These are phyloP conservation scores for Geophilus truncorum DNA, from an alignment of 2,888 invertebrate species.

Conservation along the genomic window DNA sequence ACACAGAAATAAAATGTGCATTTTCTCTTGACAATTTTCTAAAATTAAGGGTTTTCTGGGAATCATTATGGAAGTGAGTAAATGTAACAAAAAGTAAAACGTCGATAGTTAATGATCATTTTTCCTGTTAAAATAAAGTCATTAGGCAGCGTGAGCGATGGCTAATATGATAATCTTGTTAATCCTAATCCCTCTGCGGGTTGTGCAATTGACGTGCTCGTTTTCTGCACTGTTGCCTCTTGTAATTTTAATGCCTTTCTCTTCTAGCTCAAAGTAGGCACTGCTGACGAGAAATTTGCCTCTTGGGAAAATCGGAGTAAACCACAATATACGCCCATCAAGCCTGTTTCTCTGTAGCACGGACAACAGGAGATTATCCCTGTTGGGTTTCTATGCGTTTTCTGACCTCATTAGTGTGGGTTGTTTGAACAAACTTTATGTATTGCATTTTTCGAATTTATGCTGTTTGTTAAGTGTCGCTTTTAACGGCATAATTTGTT, in stretches of 20 bases:
- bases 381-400: neutral
- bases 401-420: slow-evolving; percentile 1
- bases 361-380: neutral
- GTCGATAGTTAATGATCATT: neutral
- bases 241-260: slow-evolving; percentile 16
- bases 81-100: neutral
- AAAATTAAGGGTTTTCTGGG: too few species aligned
- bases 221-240: slow-evolving; percentile 11
- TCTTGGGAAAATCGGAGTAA: slow-evolving; percentile 12
- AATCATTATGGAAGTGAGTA: neutral
- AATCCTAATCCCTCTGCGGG: slow-evolving; percentile 20
- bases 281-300: slow-evolving; percentile 2
- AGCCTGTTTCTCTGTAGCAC: neutral
- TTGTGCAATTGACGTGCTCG: slow-evolving; percentile 20
- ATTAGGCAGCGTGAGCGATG: neutral
- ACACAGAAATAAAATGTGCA: too few species aligned
- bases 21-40: neutral
- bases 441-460: neutral
- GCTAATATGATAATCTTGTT: slow-evolving; percentile 14
- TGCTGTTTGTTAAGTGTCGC: neutral
- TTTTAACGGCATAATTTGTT: neutral
- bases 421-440: neutral
- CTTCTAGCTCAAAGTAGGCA: neutral
- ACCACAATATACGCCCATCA: slow-evolving; percentile 12
- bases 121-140: neutral